phyloP scores from a whole-genome alignment of 2,797 vertebrate species.

The Hyperoplus immaculatus region DNA sequence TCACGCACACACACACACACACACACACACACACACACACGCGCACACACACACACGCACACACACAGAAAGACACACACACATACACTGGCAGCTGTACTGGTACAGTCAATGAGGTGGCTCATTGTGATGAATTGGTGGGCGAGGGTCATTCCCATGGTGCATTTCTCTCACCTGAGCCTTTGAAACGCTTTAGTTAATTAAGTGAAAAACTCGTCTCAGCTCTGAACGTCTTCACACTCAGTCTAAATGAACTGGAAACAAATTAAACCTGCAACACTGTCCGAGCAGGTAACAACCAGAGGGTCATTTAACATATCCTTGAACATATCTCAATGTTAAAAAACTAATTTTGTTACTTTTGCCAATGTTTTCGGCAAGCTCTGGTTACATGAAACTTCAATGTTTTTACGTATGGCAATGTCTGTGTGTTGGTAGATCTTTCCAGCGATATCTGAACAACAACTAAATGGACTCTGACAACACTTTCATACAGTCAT shows the following conservation, averaged over 20 bases:
- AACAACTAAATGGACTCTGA: not conserved
- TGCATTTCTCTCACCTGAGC: conserved; percentile 49
- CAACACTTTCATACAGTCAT: not conserved
- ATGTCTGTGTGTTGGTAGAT: not conserved
- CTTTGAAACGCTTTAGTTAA: conserved; percentile 45
- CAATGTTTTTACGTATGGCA: not conserved
- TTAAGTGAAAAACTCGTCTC: conserved; percentile 49
- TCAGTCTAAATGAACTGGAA: conserved; percentile 47
- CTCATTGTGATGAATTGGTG: conserved; percentile 75
- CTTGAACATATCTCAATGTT: conserved; percentile 24
- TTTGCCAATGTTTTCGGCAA: not conserved
- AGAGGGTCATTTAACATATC: conserved; percentile 13
- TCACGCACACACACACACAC: conserved; percentile 4
- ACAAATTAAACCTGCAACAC: conserved; percentile 22
- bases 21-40: not conserved
- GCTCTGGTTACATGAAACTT: not conserved
- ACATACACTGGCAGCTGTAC: conserved; percentile 54
- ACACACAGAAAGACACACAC: conserved; percentile 6
- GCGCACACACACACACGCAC: conserved; percentile 23
- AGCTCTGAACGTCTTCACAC: conserved; percentile 42
- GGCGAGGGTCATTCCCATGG: conserved; percentile 29
- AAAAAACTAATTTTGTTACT: not conserved
- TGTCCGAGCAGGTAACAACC: conserved; percentile 13
- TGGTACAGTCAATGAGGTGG: conserved; percentile 70
- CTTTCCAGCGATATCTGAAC: not conserved